Base-by-base conservation (phyloP, 2,888 invertebrate genomes). In the Aelia acuminata region DNA sequence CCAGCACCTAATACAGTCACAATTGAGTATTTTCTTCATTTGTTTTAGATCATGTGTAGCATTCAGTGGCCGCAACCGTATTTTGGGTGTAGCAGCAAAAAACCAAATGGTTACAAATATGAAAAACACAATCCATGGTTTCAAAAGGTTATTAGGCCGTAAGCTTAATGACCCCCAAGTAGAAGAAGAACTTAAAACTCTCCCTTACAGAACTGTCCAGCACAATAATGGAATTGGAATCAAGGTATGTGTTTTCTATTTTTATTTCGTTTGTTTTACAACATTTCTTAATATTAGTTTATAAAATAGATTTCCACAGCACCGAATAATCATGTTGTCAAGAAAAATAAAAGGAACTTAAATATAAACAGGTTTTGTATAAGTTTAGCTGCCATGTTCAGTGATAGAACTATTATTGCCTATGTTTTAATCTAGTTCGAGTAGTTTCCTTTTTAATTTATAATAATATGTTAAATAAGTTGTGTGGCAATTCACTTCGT, bases 71-170 rank as follows among this genome's bases (percentile, higher is more conserved):
- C 98, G 97, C 92, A 97, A 96, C 92, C 95, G 99, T 91, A 96
- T 97, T 91, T 95, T 99, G 92, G 99, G 99, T 89, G 98, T 98
- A 63, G 97, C 98, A 84, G 99, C 99, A 89, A 98, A 98, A 92
- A 98, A 98, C 92, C 98, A 99, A 93, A 96, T 97, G 94, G 96
- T 98, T 88, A 98, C 98, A 91, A 99, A 99, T 92, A 96, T 98
- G 95, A 98, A 97, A 93, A 99, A 99, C 92, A 99, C 99, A 90
- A 95, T 99, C 89, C 96, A 96, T 93, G 96, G 97, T 90, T 97
- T 99, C 93, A 99, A 99, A 93, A 95, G 97, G 91, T 94, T 99
- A 87, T 93, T 99, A 91, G 99, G 99, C 88, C 94, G 98, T 91
- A 96, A 96, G 92, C 98, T 94, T 92, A 94, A 95, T 91, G 99